Conservation (phyloP, 2,888 invertebrate species). For the Amblyjoppa proteus region DNA sequence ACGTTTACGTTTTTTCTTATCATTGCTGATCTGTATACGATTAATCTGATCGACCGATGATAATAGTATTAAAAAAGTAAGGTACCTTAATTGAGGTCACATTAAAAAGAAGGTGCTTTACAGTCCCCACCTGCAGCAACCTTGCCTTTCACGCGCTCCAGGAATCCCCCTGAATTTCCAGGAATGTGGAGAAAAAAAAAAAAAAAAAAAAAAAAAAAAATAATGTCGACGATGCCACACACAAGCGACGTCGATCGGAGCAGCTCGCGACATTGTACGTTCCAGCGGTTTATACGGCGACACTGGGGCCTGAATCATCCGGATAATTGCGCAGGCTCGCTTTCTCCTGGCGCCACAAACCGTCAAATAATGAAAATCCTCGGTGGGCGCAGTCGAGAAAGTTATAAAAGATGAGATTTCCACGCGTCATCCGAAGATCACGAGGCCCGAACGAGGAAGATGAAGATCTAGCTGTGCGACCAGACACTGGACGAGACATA, state of each 20-base stretch:
- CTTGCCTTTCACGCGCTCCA: neutral
- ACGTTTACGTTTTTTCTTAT: neutral
- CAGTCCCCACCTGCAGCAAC: neutral
- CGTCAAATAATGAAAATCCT: constrained; percentile 34
- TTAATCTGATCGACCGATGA: neutral
- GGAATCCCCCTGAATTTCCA: neutral
- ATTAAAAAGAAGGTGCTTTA: neutral
- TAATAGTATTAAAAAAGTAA: neutral
- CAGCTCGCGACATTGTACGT: constrained; percentile 17
- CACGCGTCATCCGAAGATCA: constrained; percentile 36
- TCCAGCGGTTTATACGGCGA: neutral
- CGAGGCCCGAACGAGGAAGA: constrained; percentile 1
- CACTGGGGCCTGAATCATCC: constrained; percentile 14
- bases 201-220: neutral
- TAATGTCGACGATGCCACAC: neutral
- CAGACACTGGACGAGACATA: constrained; percentile 71
- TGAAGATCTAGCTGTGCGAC: neutral
- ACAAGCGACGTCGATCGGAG: neutral
- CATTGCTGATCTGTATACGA: neutral
- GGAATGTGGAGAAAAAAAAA: neutral
- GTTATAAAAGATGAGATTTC: constrained; percentile 22
- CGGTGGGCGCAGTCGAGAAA: neutral
- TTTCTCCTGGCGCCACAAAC: constrained; percentile 30
- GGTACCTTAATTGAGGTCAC: neutral
- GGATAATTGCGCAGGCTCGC: constrained; percentile 5